Evolutionary conservation across 2,888 invertebrate genomes (phyloP).

Genomic region (Hydropsyche betteni): DNA sequence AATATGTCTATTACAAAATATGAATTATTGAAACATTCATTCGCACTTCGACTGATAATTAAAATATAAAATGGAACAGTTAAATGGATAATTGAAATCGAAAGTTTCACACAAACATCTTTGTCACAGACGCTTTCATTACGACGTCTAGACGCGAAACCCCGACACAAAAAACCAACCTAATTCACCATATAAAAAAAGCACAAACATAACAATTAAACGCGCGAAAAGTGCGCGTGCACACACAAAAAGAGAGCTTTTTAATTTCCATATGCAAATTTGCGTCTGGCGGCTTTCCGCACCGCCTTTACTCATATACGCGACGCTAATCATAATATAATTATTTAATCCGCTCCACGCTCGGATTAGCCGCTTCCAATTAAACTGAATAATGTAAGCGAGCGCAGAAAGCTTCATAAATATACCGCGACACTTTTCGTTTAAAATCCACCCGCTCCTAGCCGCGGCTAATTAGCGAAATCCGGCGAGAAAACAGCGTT

Average conservation of each 20-base stretch:
- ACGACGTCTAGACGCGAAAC: not conserved
- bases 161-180: not conserved
- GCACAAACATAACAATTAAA: not conserved
- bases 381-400: slow-evolving; percentile 33
- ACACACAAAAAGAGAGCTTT: slow-evolving; percentile 7
- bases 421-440: slow-evolving; percentile 21
- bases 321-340: slow-evolving; percentile 37
- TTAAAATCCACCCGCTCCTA: slow-evolving; percentile 12
- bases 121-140: not conserved
- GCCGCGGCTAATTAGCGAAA: slow-evolving; percentile 11
- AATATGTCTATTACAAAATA: not conserved
- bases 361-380: slow-evolving; percentile 33
- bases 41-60: no score
- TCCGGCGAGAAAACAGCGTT: not conserved
- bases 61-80: no score
- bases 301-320: slow-evolving; percentile 2
- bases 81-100: no score
- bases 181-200: not conserved
- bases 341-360: slow-evolving; percentile 36
- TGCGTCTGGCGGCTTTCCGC: not conserved
- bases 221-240: not conserved
- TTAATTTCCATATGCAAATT: slow-evolving; percentile 39
- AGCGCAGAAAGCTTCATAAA: slow-evolving; percentile 15
- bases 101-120: not conserved
- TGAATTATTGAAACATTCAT: not conserved